Conservation (phyloP, 2,888 invertebrate species). For the Marasmarcha lunaedactyla region DNA sequence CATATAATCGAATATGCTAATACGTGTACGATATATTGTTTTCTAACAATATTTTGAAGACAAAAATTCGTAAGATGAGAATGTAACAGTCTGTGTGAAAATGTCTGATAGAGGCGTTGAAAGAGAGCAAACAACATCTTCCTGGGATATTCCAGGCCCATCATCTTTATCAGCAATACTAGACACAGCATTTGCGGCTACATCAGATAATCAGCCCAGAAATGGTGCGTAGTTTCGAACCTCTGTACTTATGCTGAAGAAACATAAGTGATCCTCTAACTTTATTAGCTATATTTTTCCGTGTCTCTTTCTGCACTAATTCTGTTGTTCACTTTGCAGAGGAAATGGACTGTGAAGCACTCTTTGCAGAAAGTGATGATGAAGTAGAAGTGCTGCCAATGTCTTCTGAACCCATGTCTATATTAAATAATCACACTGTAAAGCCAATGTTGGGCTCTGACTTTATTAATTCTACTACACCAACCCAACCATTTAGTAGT, state of each 20-base stretch:
- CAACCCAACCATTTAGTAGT: conserved; percentile 22
- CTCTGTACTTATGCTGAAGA: too few relatives aligned
- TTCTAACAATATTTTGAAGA: too few relatives aligned
- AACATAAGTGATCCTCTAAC: too few relatives aligned
- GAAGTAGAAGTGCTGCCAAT: conserved; percentile 62
- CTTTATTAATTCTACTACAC: conserved; percentile 45
- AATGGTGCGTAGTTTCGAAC: conserved; percentile 36
- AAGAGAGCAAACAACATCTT: conserved; percentile 41
- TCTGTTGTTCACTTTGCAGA: conserved; percentile 40
- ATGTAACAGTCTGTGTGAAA: conserved; percentile 14
- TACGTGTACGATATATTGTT: too few relatives aligned
- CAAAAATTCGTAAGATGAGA: too few relatives aligned
- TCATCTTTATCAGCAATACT: conserved; percentile 73
- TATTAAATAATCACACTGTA: conserved; percentile 24
- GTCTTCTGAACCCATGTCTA: conserved; percentile 25
- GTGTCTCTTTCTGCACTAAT: too few relatives aligned
- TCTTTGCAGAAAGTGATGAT: conserved; percentile 75
- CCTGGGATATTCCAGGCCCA: conserved; percentile 58
- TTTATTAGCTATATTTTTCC: too few relatives aligned
- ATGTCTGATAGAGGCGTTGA: conserved; percentile 56
- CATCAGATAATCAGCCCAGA: conserved; percentile 44
- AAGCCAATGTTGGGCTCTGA: conserved; percentile 41
- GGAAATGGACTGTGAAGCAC: conserved; percentile 74
- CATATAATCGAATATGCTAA: neutral
- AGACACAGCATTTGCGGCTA: conserved; percentile 73